Base-by-base conservation (phyloP, 2,113 vertebrate genomes). In the Pholis gunnellus region DNA sequence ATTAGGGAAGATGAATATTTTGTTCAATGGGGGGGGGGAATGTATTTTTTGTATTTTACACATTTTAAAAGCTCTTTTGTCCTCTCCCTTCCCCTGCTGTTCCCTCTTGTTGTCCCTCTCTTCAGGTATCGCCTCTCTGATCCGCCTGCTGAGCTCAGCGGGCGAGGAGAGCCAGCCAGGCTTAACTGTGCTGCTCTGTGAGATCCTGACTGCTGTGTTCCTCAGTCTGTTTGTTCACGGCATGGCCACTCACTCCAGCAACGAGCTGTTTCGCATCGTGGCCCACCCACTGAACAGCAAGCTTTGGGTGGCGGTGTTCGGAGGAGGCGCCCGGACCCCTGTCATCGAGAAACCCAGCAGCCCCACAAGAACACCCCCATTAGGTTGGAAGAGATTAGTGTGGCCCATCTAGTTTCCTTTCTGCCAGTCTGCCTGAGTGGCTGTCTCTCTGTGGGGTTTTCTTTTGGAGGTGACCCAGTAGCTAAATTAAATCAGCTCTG, bases 211-310 rank as follows among this genome's bases (percentile, higher is more conserved):
- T 54, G 97, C 98, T 0, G 97, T 99, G 34, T 99, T 96, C 94
- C 96, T 99, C 86, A 98, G 98, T 89, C 95, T 99, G 14, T 98
- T 99, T 91, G 97, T 97, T 83, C 97, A 99, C 87, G 98, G 98
- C 81, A 93, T 99, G 86, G 97, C 97, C 90, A 99, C 97, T 59
- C 98, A 99, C 95, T 98, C 97, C 75, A 97, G 97, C 93, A 97
- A 96, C 59, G 97, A 99, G 85, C 92, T 99, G 15, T 98, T 97
- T 86, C 97, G 97, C 84, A 97, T 98, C 72, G 92, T 97, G 81
- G 96, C 97, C 72, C 98, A 99, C 91, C 97, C 97, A n/a, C 96
- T 99, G 83, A 97, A 96, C 91, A 94, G 94, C 90, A 97, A 97
- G 90, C 97, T 99, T 89, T 99, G 98, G 98, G 96, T 96, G 92